Conservation (phyloP, 2,888 invertebrate species). For the Diadromus collaris region DNA sequence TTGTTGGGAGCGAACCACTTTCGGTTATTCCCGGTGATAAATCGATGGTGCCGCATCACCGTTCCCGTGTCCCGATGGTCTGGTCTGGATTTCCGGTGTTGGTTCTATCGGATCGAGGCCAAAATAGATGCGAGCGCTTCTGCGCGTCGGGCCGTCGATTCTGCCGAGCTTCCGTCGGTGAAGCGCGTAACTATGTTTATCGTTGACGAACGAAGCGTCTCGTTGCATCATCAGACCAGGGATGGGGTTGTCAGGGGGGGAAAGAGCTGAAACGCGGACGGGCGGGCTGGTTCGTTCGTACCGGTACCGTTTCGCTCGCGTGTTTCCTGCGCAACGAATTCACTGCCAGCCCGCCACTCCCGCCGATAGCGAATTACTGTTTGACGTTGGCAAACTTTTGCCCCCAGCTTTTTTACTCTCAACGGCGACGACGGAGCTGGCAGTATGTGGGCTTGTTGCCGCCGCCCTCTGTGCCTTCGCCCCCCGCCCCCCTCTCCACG, state of each 20-base stretch:
- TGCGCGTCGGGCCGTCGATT: background rate
- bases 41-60: background rate
- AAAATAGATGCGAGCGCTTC: constrained; percentile 9
- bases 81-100: constrained; percentile 14
- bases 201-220: constrained; percentile 67
- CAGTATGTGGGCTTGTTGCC: constrained; percentile 16
- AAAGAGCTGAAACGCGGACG: constrained; percentile 33
- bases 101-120: constrained; percentile 10
- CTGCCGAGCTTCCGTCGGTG: constrained; percentile 54
- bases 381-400: constrained; percentile 70
- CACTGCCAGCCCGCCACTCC: constrained; percentile 13
- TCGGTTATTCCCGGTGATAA: background rate
- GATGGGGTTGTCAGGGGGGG: constrained; percentile 45
- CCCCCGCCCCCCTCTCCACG: constrained; percentile 13
- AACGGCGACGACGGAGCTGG: constrained; percentile 21
- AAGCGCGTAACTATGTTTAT: constrained; percentile 68
- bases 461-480: constrained; percentile 20
- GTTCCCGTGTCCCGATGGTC: background rate
- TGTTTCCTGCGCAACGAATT: constrained; percentile 30
- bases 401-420: constrained; percentile 60
- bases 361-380: constrained; percentile 69
- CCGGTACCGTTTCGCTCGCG: constrained; percentile 24
- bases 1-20: too few relatives aligned
- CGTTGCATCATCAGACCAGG: constrained; percentile 60
- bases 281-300: constrained; percentile 40